Conservation (phyloP, 2,113 vertebrate genomes). For the Psammodynastes pulverulentus region DNA sequence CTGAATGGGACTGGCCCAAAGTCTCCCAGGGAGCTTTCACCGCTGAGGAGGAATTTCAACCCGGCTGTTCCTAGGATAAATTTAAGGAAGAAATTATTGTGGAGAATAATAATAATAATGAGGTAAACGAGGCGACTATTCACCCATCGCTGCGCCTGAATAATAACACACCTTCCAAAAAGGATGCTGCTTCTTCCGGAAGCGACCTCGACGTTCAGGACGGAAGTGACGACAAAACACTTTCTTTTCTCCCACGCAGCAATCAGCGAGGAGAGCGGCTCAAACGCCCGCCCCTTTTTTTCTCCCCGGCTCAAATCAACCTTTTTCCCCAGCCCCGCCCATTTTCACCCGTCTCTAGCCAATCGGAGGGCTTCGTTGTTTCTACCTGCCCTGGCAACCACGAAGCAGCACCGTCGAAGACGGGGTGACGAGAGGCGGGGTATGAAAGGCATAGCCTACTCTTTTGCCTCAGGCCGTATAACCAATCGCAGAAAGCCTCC, state of each 20-base stretch:
- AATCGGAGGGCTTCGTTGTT: neutral
- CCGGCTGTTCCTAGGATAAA: neutral
- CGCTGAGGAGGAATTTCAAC: neutral
- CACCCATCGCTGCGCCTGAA: neutral
- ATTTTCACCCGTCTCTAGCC: neutral
- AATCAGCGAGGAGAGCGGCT: neutral
- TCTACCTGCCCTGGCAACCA: neutral
- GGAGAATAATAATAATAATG: neutral
- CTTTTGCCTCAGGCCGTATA: neutral
- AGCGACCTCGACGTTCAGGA: accelerated
- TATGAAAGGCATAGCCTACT: too few relatives aligned
- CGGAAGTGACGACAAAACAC: neutral
- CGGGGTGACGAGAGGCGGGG: neutral
- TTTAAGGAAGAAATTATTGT: too few relatives aligned
- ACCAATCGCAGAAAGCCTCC: neutral
- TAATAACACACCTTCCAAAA: neutral
- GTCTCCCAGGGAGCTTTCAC: neutral
- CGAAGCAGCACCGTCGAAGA: neutral
- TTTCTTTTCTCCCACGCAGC: neutral
- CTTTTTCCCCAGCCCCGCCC: neutral
- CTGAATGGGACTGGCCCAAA: neutral
- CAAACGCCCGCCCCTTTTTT: too few relatives aligned
- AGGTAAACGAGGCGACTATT: neutral
- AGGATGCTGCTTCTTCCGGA: neutral
- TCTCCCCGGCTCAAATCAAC: neutral